Percentiles rank a stretch among this genome's conserved stretches.
These are phyloP conservation scores for Loxodonta africana DNA, from an alignment of 2,113 vertebrate species.

Conservation along the genomic window DNA sequence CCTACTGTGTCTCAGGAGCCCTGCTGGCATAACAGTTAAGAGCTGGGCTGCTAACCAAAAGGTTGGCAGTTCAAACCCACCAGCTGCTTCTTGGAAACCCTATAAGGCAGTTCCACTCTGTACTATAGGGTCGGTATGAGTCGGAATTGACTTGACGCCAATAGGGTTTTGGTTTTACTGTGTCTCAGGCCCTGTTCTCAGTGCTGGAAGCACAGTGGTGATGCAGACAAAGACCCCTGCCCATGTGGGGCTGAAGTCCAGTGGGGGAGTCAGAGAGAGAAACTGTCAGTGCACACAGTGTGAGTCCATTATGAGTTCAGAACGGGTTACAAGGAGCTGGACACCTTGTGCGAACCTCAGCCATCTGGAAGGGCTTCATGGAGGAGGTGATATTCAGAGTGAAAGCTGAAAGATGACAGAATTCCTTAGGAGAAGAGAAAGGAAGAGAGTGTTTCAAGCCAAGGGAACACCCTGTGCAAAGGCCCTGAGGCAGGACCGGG, in stretches of 20 bases:
- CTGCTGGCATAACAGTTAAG: too few relatives aligned
- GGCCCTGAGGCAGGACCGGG: background rate
- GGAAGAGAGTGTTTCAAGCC: background rate
- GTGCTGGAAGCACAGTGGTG: background rate
- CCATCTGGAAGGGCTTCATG: background rate
- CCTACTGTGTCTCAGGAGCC: background rate
- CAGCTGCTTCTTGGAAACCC: too few relatives aligned
- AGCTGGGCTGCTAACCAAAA: too few relatives aligned
- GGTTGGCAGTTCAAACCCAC: too few relatives aligned
- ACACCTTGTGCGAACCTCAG: background rate
- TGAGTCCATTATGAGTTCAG: background rate
- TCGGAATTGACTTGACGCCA: too few relatives aligned
- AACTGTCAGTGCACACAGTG: background rate
- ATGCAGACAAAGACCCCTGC: background rate
- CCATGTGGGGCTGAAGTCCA: background rate
- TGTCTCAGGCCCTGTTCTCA: background rate
- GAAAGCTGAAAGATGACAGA: background rate
- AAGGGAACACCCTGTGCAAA: background rate
- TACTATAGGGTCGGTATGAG: too few relatives aligned
- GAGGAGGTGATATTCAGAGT: background rate
- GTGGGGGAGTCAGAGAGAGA: background rate
- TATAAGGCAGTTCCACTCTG: too few relatives aligned
- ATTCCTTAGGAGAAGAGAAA: background rate
- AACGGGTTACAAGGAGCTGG: background rate
- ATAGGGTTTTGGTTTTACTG: background rate